Base-by-base conservation (phyloP, 2,888 invertebrate species). In the Melanotus villosus region DNA sequence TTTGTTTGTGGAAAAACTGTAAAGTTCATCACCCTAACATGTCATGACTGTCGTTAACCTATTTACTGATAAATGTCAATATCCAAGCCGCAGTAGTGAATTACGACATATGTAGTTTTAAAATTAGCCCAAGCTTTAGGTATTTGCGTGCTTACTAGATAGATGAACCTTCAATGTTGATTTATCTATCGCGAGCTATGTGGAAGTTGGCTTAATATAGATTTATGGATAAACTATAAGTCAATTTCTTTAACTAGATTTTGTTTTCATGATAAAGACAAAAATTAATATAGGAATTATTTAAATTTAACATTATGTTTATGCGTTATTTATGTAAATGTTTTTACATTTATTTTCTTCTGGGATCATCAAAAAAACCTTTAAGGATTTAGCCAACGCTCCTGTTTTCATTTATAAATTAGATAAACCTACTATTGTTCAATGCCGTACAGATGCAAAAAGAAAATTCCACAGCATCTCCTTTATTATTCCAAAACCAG, bases 61-160 rank as follows among this genome's bases (percentile, higher is more conserved):
- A 65, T 54, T 58, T 65, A 65, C 21, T 18, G 16, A 65, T 38
- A 43, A 56, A 65, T 58, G 34, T 63, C 63, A 54, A 63, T 63
- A 63, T 63, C 52, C 63, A 12, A 36, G 10, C 14, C 50, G 16
- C 30, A 32, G 32, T 38, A 18, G 56, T 56, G 14, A 56, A 56
- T 56, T 56, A 56, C 38, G 19, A 56, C 56, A 56, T 38, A 56
- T 56, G 56, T 56, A 56, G 18, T 23, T 52, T 52, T 52, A 52
- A 52, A 63, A 50, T 63, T 63, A 50, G 63, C 16, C 14, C 38
- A 18, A 32, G 32, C 50, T 62, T 62, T 36, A 32, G n/a, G 30
- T 52, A 41, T 52, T 64, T 56, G 64, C 64, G 64, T 64, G 64
- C 12, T 43, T 43, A 7, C 12, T 43, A 56, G 43, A 64, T 56